phyloP scores from a whole-genome alignment of 2,797 vertebrate genomes.

The Rhodeus uyekii region DNA sequence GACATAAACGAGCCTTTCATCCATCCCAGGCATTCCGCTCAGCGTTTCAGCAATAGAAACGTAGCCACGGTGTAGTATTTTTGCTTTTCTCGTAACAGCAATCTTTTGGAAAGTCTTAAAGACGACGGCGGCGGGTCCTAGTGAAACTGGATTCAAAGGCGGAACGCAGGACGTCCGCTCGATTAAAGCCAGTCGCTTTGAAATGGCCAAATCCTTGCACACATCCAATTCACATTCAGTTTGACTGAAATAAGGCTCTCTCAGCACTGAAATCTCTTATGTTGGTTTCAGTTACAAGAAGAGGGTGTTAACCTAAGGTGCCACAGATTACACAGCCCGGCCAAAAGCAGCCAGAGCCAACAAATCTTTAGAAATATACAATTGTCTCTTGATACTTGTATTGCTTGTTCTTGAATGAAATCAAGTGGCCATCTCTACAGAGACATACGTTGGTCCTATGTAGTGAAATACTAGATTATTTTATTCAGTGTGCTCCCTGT shows the following conservation, averaged over 20 bases:
- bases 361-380: constrained; percentile 50
- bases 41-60: not conserved
- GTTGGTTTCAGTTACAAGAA: constrained; percentile 51
- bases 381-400: constrained; percentile 50
- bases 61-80: constrained; percentile 37
- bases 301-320: constrained; percentile 59
- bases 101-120: constrained; percentile 42
- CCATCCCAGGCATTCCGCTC: not conserved
- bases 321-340: constrained; percentile 42
- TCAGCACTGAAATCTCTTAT: constrained; percentile 46
- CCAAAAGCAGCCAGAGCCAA: constrained; percentile 44
- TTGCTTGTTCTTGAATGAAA: constrained; percentile 56
- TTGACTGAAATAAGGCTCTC: constrained; percentile 61
- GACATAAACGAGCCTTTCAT: not conserved
- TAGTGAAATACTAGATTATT: constrained; percentile 50
- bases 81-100: constrained; percentile 47
- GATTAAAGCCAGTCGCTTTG: constrained; percentile 40
- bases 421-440: constrained; percentile 48
- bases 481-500: constrained; percentile 42
- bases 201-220: constrained; percentile 55
- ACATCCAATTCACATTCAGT: constrained; percentile 60
- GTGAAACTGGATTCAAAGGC: constrained; percentile 42
- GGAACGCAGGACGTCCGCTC: constrained; percentile 10
- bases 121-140: constrained; percentile 42
- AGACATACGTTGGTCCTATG: constrained; percentile 52